Evolutionary conservation across 1,140 invertebrate genomes (phyloP).

Genomic region (Ruditapes philippinarum): DNA sequence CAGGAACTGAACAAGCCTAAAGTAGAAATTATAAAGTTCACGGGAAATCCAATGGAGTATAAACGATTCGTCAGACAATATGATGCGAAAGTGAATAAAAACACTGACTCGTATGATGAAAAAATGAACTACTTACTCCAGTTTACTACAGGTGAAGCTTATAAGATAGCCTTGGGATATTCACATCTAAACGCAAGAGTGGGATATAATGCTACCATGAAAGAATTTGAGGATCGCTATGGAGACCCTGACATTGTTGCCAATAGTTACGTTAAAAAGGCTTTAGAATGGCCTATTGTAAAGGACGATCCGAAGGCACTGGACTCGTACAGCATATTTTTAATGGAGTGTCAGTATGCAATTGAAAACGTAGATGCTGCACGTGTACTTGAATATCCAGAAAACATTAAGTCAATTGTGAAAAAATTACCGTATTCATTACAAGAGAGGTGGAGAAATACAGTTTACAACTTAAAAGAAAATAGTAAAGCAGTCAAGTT

Average conservation of each 20-base stretch:
- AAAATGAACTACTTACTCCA: no score
- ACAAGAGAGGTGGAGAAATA: no score
- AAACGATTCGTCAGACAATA: conserved; percentile 17
- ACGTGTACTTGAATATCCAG: no score
- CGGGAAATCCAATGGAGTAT: no score
- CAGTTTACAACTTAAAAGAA: no score
- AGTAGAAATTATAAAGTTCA: no score
- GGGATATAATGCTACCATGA: conserved; percentile 45
- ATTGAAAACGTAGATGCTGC: conserved; percentile 18
- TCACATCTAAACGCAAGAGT: conserved; percentile 8
- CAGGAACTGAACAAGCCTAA: no score
- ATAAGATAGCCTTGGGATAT: background rate
- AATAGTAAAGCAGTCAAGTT: no score
- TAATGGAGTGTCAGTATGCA: no score
- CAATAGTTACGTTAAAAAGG: conserved; percentile 59
- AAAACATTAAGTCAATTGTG: conserved; percentile 25
- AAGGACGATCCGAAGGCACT: conserved; percentile 50
- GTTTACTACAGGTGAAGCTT: no score
- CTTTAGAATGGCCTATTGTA: conserved; percentile 60
- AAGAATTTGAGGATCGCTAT: conserved; percentile 58
- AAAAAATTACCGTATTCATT: conserved; percentile 39
- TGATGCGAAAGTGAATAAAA: background rate
- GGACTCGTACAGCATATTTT: no score
- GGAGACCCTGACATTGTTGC: conserved; percentile 60
- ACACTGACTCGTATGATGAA: no score